Evolutionary conservation across 2,888 invertebrate genomes (phyloP), one percentile per base, ranked within the genome.

Genomic region (Eucriotettix oculatus): DNA sequence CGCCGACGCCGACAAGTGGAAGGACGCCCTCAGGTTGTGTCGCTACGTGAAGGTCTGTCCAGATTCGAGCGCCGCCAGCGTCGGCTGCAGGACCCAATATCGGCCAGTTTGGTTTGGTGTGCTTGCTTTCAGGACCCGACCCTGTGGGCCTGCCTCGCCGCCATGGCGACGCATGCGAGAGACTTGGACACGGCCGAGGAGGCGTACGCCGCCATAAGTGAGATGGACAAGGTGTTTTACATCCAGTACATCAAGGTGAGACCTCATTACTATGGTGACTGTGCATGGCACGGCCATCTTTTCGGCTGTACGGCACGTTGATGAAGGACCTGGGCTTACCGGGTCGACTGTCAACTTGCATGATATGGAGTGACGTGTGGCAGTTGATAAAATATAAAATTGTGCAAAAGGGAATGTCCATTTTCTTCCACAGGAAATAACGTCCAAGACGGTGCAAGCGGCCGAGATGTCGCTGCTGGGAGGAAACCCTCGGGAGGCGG

Each of bases 71-170:
- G 7, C 2, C 29, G 7, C 29, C 29, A 29, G 7, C 29, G 7
- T 29, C 29, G 29, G 29, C 29, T 5, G 7, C 3, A 29, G 29
- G 29, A 7, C 29, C 3, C 2, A 29, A 29, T 7, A 7, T 29
- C 29, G 7, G 29, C 7, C 29, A 29, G 29, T 29, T n/a, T n/a
- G n/a, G n/a, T n/a, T n/a, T n/a, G n/a, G n/a, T n/a, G n/a, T 29
- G 29, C 48, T n/a, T 48, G 1, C 16, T 11, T 9, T 12, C 58
- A 68, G 69, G 68, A 69, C 58, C 68, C 68, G 56, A 64, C 67
- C n/a, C 75, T 96, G 16, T 99, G 98, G 98, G 90, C 95, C 0
- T 92, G 92, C 65, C 77, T 98, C 66, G 98, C 97, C 0, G 92
- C 93, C 0, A 79, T 96, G 71, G 87, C 98, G 1, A 89, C 90